Base-by-base conservation (phyloP, 2,797 vertebrate species). In the Pseudochaenichthys georgianus region DNA sequence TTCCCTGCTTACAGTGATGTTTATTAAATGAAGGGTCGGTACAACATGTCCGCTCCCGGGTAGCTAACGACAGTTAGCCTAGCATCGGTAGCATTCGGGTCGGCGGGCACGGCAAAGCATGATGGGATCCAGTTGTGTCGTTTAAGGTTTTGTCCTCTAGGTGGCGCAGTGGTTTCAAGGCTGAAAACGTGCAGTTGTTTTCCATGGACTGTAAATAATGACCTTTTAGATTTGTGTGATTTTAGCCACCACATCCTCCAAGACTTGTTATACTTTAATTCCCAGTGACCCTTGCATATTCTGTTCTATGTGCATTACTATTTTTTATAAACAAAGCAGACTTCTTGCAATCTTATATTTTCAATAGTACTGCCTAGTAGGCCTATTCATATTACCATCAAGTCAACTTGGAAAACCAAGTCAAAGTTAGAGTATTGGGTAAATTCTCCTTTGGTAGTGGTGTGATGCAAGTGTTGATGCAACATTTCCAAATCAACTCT, bases 31-130 rank as follows among this genome's bases (percentile, higher is more conserved):
- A 84, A 91, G 86, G 92, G 81, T 93, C 85, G 87, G 91, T 75
- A 89, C 92, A 95, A 95, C 95, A 95, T 96, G 95, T 95, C 95
- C 95, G 95, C 94, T 91, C 89, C 87, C 75, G 85, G 85, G 81
- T 68, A 75, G 92, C 91, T 93, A 93, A 85, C 83, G 61, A 64
- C 67, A 72, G 84, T 75, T 93, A 92, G 91, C 92, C 67, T 92
- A 89, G 89, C 88, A 86, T 85, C 73, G 55, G 75, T 85, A 85
- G 88, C 82, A 60, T 45, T 79, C 74, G 78, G 90, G 84, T 91
- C 92, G 89, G 87, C 90, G 89, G 89, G 84, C 59, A 89, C 76
- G n/a, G 94, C 93, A 91, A 93, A 82, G 94, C 93, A 94, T 88
- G 88, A 90, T 88, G 94, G 93, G 93, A 93, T 72, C 85, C 66